These are phyloP conservation scores for Neodon shergylaensis DNA, from an alignment of 2,113 vertebrate genomes.

Conservation along the genomic window DNA sequence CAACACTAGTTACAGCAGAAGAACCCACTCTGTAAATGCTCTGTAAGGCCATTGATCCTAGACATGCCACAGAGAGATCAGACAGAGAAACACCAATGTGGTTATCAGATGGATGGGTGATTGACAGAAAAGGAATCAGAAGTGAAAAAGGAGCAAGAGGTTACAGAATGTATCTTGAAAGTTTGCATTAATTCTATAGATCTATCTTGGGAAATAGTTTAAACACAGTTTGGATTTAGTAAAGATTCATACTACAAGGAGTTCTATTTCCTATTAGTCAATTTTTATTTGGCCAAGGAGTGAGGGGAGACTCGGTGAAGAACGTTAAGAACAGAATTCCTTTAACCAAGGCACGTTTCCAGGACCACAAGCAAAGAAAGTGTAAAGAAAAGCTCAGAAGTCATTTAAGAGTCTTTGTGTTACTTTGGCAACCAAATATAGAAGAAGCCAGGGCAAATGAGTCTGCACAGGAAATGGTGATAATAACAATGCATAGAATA, in stretches of 20 bases:
- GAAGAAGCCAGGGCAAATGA: background rate
- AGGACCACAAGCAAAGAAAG: background rate
- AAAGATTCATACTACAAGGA: background rate
- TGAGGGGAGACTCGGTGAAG: background rate
- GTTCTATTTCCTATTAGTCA: background rate
- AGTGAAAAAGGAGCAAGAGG: background rate
- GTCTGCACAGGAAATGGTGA: background rate
- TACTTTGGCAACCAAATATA: background rate
- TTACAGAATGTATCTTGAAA: background rate
- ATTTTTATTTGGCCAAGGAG: background rate
- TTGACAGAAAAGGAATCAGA: background rate
- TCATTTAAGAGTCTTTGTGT: background rate
- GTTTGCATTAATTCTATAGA: background rate
- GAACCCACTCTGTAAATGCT: background rate
- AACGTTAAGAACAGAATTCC: background rate
- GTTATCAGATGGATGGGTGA: background rate
- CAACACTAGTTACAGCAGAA: background rate
- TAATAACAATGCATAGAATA: background rate
- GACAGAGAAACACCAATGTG: background rate
- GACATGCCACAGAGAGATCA: background rate
- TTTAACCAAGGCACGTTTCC: background rate
- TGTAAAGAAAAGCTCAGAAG: background rate
- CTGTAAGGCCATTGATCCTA: background rate
- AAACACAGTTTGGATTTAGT: background rate
- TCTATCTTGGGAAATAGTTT: background rate